Evolutionary conservation across 2,888 invertebrate species (phyloP), one percentile per base, ranked within the genome.

Genomic region (Empis livida): DNA sequence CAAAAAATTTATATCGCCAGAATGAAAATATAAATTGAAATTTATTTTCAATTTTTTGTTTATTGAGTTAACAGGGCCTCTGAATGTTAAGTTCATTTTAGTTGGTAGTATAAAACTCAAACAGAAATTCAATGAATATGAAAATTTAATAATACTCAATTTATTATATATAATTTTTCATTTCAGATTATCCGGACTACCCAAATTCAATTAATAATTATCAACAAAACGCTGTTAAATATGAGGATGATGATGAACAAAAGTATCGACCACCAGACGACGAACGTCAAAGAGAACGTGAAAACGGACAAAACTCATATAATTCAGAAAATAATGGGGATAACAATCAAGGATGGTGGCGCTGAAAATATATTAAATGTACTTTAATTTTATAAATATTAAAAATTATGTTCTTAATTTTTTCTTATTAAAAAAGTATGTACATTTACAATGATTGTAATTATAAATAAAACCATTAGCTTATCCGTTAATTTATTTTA

Each of bases 181-280:
- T 27, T 27, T 27, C 23, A 80, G 84, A 84, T 70, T 85, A 85
- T 68, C 85, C 85, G 3, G 81, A 84, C 55, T 87, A 84, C 68
- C 68, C 68, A 43, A 68, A 76, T 49, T 73, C 75, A 43, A 73
- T 75, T 47, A 68, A 78, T 50, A 72, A 77, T 17, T 77, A 78
- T 46, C 74, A 78, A 57, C 76, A 77, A 49, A 72, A 77, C 8
- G 76, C 76, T 50, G 77, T 83, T 55, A 84, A 84, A 59, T 81
- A 80, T 61, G 65, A 64, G n/a, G 72, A 62, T 45, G 78, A 83
- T 45, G 78, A 82, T 42, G 85, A 86, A 59, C 78, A 80, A 57
- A 85, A 86, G 59, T 84, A 83, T 63, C 75, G 82, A 58, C 82
- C 83, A 1, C 14, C 20, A 10, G 41, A 41, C 14, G 23, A 14